phyloP scores from a whole-genome alignment of 1,140 invertebrate species.

The Ips nitidus region DNA sequence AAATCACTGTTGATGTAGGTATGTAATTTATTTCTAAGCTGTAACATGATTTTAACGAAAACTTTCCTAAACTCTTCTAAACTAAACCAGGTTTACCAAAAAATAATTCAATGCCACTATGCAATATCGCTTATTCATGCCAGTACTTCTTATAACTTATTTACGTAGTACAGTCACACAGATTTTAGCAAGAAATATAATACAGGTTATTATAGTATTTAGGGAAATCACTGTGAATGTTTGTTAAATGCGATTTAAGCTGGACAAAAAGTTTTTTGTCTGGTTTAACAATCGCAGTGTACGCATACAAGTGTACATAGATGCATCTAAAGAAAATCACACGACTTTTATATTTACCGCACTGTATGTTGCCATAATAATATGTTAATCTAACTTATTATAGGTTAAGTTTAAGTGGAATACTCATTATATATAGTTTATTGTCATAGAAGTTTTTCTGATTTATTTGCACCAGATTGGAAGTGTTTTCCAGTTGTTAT shows the following conservation, averaged over 20 bases:
- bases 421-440: conserved; percentile 14
- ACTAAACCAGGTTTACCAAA: no score
- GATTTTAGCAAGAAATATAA: conserved; percentile 47
- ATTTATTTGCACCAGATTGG: neutral
- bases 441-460: neutral
- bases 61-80: no score
- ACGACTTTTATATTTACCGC: conserved; percentile 34
- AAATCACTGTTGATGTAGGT: no score
- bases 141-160: conserved; percentile 39
- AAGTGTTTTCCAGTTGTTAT: neutral
- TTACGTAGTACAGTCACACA: conserved; percentile 47
- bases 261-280: no score
- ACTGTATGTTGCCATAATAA: conserved; percentile 34
- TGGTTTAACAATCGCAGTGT: neutral
- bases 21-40: no score
- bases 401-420: conserved; percentile 19
- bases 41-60: no score
- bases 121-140: conserved; percentile 13
- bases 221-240: conserved; percentile 31
- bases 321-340: conserved; percentile 29
- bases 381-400: conserved; percentile 32
- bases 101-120: neutral
- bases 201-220: conserved; percentile 25
- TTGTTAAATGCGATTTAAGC: conserved; percentile 7
- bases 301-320: conserved; percentile 13